Base-by-base conservation (phyloP, 2,797 vertebrate genomes). In the Champsocephalus esox region DNA sequence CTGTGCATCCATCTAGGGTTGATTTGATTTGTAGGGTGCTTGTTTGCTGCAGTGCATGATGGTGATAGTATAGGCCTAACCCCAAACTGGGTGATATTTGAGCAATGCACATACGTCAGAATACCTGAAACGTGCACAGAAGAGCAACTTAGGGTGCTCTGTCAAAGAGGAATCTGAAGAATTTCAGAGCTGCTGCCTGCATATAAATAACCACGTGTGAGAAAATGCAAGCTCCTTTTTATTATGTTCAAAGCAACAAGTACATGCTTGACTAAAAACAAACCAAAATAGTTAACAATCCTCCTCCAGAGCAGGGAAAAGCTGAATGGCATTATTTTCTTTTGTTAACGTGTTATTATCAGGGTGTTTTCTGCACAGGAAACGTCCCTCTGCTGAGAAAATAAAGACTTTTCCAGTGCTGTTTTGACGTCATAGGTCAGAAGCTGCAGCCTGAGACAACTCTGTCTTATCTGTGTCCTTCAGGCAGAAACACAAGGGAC, bases 341-440 rank as follows among this genome's bases (percentile, higher is more conserved):
- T 56, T 45, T 66, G 51, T 38, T 43, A 43, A 62, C 8, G 1
- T 50, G 64, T 77, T 61, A 56, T 66, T 89, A 92, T 91, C 86
- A 77, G 84, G 78, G 83, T 85, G 88, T 90, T 88, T 86, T 88
- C 71, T 70, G 56, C 43, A 67, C 77, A 91, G 89, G 89, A 92
- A 93, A 86, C 50, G 45, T 77, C 14, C 44, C 52, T 49, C 54
- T 7, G 9, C 56, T 60, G 57, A 61, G 78, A 52, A 65, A 67
- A 81, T 66, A 83, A 84, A 77, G 80, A 66, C 9, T 45, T 80
- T 79, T 81, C 83, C 81, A 75, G 65, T 6, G 45, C 73, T 14
- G 57, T 48, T 46, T 61, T 82, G 82, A 89, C 66, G 24, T 86
- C 79, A 82, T 41, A 76, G 84, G 80, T 91, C 85, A 86, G 60